A percentile compares a stretch with the other conserved stretches of the same genome.
These are phyloP conservation scores for Thymelicus lineola DNA, from an alignment of 2,888 invertebrate species.

Conservation along the genomic window DNA sequence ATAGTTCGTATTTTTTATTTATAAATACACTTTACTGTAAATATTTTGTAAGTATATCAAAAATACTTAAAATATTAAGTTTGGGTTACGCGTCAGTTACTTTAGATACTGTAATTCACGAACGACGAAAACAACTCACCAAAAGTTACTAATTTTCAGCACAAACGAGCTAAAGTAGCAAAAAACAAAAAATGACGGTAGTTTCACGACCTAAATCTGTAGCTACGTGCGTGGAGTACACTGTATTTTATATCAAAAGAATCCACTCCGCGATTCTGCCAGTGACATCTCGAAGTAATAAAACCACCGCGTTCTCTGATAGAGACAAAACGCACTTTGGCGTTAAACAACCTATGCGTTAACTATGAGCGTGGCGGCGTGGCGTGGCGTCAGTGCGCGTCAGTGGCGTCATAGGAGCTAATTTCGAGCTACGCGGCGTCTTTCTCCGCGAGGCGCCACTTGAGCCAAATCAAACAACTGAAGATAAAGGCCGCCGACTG, in stretches of 20 bases:
- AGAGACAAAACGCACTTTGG: slow-evolving; percentile 5
- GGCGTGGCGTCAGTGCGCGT: neutral
- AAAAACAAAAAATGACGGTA: too few species aligned
- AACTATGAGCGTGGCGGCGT: neutral
- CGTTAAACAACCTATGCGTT: neutral
- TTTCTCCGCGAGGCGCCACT: slow-evolving; percentile 2
- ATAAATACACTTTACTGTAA: too few species aligned
- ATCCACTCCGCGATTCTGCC: neutral
- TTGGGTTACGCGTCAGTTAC: too few species aligned
- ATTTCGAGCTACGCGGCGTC: neutral
- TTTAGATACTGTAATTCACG: too few species aligned
- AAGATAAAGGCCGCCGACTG: neutral
- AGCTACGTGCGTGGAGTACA: neutral
- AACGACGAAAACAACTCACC: too few species aligned
- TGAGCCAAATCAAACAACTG: slow-evolving; percentile 15
- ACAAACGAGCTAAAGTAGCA: too few species aligned
- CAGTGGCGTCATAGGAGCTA: slow-evolving; percentile 10
- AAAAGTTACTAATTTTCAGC: too few species aligned
- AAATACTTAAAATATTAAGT: too few species aligned
- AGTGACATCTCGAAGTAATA: slow-evolving; percentile 3
- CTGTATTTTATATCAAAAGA: slow-evolving; percentile 5
- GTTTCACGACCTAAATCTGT: too few species aligned
- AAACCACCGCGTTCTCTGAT: neutral
- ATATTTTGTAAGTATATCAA: too few species aligned
- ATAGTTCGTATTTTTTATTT: too few species aligned